Evolutionary conservation across 2,113 vertebrate species (phyloP), one percentile per base, ranked within the genome.

Genomic region (Tor tambroides): DNA sequence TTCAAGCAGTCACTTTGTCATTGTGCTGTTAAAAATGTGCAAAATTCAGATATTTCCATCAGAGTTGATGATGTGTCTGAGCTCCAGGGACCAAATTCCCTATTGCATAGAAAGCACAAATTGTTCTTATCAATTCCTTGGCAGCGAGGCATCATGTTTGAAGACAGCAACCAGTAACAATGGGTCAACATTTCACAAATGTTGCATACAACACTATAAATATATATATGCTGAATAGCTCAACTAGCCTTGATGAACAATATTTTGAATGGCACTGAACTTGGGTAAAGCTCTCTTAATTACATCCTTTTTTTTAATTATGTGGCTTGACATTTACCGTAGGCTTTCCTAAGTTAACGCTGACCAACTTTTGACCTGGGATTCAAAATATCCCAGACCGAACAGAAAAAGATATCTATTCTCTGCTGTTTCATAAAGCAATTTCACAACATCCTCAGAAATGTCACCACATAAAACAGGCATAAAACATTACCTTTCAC

Each of bases 401-500:
- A 71, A 71, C 30, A 72, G 51, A 26, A 17, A 56, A 35, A 41
- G 8, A 74, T 19, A 2, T 72, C 46, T 38, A 23, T 84, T 84
- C 28, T 83, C 49, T 84, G 23, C 82, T 72, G 67, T 84, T 74
- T 74, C 65, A 56, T 38, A 30, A 74, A 56, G 69, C 83, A 74
- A 84, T 84, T 84, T 74, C 54, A 49, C 49, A 69, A 63, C 85
- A 71, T 41, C 72, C 63, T 41, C 72, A 63, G 80, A 89, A 89
- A 89, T 85, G 83, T 87, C 88, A 89, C 38, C 72, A 23, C 35
- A 41, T n/a, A n/a, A n/a, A n/a, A n/a, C 54, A 32, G 32, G 49
- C 85, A 89, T 89, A 87, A 72, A 87, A 83, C 61, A 76, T 75
- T 83, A 77, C 79, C 83, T 72, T 87, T 87, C 26, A 71, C 80